These are phyloP conservation scores for Xyliphius kryptos DNA, from an alignment of 2,113 vertebrate genomes.

Conservation along the genomic window DNA sequence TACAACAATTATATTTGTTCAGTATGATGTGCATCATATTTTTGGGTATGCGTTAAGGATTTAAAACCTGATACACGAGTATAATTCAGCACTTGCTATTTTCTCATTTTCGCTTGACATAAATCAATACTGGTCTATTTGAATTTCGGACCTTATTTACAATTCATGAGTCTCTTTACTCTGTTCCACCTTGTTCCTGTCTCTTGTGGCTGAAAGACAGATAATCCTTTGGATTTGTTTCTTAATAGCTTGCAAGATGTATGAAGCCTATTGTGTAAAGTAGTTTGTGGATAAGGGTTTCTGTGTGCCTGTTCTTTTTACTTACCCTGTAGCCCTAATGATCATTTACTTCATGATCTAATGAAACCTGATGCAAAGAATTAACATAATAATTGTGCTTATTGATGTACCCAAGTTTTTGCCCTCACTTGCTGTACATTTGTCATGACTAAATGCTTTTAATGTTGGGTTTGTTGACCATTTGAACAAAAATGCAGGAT, in stretches of 20 bases:
- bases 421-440: constrained; percentile 9
- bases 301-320: neutral
- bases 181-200: neutral
- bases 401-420: constrained; percentile 25
- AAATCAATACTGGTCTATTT: constrained; percentile 46
- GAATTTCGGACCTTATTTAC: constrained; percentile 68
- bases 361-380: too few species aligned
- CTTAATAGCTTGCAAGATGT: constrained; percentile 26
- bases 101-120: neutral
- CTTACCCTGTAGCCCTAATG: constrained; percentile 14
- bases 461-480: constrained; percentile 12
- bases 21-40: too few species aligned
- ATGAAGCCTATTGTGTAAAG: too few species aligned
- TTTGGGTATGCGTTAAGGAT: too few species aligned
- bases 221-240: constrained; percentile 31
- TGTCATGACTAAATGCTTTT: constrained; percentile 18
- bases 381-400: constrained; percentile 28
- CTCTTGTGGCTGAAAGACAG: constrained; percentile 13
- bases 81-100: neutral
- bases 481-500: neutral
- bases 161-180: constrained; percentile 57
- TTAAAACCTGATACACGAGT: too few species aligned
- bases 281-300: neutral
- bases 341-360: constrained; percentile 20
- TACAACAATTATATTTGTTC: too few species aligned